Evolutionary conservation across 2,888 invertebrate species (phyloP), one percentile per base, ranked within the genome.

Genomic region (Neria commutata): DNA sequence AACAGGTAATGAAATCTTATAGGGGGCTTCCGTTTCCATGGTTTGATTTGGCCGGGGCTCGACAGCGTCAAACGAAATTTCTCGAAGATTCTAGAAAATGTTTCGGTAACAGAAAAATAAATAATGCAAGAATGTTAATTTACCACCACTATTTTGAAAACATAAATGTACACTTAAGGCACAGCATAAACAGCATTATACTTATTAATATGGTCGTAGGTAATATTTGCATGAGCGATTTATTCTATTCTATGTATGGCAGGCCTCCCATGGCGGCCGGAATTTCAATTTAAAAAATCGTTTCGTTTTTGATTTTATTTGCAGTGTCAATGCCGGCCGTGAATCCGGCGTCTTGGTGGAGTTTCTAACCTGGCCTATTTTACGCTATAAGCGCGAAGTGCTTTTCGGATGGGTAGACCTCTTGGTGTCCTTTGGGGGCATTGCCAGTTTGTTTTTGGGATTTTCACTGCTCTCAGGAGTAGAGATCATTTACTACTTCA

Each of bases 381-480:
- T 91, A 24, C 85, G 89, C 3, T 92, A 90, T 75, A 91, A 90
- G 73, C 86, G 91, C 26, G 91, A 92, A 77, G 91, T 92, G 17
- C 84, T 91, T 42, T 92, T 92, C 74, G 92, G 92, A 56, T 91
- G 91, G 91, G 90, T 92, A 1, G 92, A 92, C 82, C 83, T 92
- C 52, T 76, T 92, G 45, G 92, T 82, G 6, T 82, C 82, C 0
- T 82, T 82, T 54, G 85, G 86, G 14, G 85, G 86, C n/a, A 85
- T 85, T 11, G 85, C 85, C 37, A 84, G 86, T 23, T 74, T 82
- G 2, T 82, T 82, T 63, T 65, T 82, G 1, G 92, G 92, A 0
- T 92, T 91, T 79, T 91, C 91, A 1, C 79, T 92, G 26, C 81
- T 92, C 1, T 90, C 90, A 0, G 90, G 89, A 0, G 89, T 91